Evolutionary conservation across 2,888 invertebrate species (phyloP).

Genomic region (Parapristionchus giblindavisi): DNA sequence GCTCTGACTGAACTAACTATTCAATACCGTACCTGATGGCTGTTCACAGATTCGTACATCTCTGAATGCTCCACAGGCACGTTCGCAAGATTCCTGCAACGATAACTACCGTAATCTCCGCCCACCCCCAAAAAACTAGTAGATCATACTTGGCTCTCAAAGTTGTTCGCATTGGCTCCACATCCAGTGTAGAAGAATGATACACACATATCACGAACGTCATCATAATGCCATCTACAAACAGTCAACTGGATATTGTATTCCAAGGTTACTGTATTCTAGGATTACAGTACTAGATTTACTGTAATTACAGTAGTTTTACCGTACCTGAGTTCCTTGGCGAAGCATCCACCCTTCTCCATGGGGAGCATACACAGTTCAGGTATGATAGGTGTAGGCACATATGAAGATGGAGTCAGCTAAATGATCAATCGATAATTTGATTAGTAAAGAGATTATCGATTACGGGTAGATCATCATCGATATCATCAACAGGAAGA

Average conservation of each 20-base stretch:
- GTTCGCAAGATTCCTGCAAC: constrained; percentile 61
- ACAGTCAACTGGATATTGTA: too few species aligned
- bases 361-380: constrained; percentile 65
- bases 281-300: background rate
- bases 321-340: constrained; percentile 52
- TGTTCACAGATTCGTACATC: constrained; percentile 55
- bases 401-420: constrained; percentile 12
- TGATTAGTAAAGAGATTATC: background rate
- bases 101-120: background rate
- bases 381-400: constrained; percentile 42
- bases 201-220: constrained; percentile 77
- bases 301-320: background rate
- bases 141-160: constrained; percentile 77
- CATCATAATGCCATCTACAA: constrained; percentile 75
- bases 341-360: constrained; percentile 64
- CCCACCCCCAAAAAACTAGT: constrained; percentile 71
- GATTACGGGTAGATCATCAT: background rate
- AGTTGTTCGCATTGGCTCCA: constrained; percentile 87
- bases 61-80: constrained; percentile 64
- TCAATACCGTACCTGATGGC: constrained; percentile 12
- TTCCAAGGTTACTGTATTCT: background rate
- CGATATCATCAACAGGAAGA: background rate
- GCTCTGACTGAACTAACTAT: background rate
- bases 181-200: constrained; percentile 88
- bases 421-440: background rate